Percentiles rank a stretch among this genome's conserved stretches.
These are phyloP conservation scores for Andrena praecox DNA, from an alignment of 2,888 invertebrate genomes.

Conservation along the genomic window DNA sequence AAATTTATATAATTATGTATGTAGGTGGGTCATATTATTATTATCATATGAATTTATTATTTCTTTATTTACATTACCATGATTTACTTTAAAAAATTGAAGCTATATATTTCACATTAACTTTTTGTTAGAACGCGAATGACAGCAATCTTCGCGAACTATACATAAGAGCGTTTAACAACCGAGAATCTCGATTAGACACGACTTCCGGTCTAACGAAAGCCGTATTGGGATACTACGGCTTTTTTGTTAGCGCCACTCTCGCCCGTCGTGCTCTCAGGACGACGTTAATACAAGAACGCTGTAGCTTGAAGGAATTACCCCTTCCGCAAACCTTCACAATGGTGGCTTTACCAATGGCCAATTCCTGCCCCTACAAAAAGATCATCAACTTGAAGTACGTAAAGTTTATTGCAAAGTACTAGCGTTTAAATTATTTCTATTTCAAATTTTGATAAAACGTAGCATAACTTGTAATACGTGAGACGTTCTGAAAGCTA, in stretches of 20 bases:
- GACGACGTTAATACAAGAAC: slow-evolving; percentile 82
- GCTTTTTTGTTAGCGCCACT: slow-evolving; percentile 88
- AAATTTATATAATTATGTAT: no score
- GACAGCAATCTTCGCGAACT: slow-evolving; percentile 86
- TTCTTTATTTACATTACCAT: background rate
- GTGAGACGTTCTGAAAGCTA: background rate
- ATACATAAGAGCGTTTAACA: slow-evolving; percentile 84
- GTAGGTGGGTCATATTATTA: no score
- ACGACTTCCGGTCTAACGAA: slow-evolving; percentile 85
- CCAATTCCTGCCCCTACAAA: slow-evolving; percentile 87
- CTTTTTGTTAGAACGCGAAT: slow-evolving; percentile 85
- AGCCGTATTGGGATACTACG: slow-evolving; percentile 87
- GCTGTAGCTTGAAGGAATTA: slow-evolving; percentile 87
- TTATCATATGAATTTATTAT: background rate
- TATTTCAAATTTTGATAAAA: background rate
- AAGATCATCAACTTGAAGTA: slow-evolving; percentile 87
- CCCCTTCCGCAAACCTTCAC: slow-evolving; percentile 87
- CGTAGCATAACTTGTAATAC: background rate
- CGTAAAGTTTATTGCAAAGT: background rate
- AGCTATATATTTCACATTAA: background rate
- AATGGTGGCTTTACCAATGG: slow-evolving; percentile 87
- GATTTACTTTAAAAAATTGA: no score
- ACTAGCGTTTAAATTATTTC: background rate
- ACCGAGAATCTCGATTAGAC: slow-evolving; percentile 78
- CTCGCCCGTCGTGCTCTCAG: slow-evolving; percentile 86